A percentile compares a stretch with the other conserved stretches of the same genome.
These are phyloP conservation scores for Neogale vison DNA, from an alignment of 2,113 vertebrate species.

Conservation along the genomic window DNA sequence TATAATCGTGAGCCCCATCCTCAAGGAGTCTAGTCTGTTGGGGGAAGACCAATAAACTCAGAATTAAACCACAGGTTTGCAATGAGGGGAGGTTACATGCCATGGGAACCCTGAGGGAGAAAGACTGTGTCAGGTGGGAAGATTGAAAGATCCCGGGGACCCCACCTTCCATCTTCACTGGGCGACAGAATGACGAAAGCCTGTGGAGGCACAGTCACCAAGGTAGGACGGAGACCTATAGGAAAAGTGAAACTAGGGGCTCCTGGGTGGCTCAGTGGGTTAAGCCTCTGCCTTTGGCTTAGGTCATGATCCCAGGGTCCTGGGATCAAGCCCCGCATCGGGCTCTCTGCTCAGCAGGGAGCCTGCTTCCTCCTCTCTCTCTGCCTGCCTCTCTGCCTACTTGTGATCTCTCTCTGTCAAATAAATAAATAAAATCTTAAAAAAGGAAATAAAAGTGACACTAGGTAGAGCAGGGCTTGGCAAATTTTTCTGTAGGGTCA, in stretches of 20 bases:
- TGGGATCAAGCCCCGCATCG: too few species aligned
- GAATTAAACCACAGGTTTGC: neutral
- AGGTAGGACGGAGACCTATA: neutral
- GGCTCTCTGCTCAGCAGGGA: too few species aligned
- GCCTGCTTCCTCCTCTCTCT: too few species aligned
- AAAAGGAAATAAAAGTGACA: too few species aligned
- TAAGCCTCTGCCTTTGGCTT: too few species aligned
- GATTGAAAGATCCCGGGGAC: neutral
- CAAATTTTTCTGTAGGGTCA: neutral
- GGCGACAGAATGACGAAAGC: neutral
- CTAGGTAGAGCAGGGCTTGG: neutral
- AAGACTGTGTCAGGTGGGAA: neutral
- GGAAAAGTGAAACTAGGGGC: neutral
- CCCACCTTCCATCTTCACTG: neutral
- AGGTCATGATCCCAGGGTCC: too few species aligned
- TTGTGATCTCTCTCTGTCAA: too few species aligned
- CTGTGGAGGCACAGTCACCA: neutral
- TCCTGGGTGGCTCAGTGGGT: too few species aligned
- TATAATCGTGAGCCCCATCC: neutral
- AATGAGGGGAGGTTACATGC: too few species aligned
- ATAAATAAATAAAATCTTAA: too few species aligned
- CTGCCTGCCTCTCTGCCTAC: too few species aligned
- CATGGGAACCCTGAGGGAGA: neutral
- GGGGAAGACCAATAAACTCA: neutral
- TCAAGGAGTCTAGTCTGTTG: neutral